Percentiles rank a stretch among this genome's conserved stretches.
Conservation (phyloP, 1,140 invertebrate species). For the Nasonia vitripennis region DNA sequence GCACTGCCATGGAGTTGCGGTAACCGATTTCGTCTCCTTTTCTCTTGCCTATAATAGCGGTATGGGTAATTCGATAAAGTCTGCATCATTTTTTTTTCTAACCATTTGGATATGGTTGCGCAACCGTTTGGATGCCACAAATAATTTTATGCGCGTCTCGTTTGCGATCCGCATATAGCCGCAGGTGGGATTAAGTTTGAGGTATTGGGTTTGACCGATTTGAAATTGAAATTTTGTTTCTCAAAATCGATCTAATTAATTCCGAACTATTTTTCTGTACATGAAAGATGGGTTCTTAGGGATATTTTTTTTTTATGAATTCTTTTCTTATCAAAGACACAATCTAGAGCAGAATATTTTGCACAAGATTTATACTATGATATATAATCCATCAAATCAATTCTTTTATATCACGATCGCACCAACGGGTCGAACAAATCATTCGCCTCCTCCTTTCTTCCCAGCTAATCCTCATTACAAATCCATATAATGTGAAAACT, state of each 20-base stretch:
- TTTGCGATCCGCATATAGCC: neutral
- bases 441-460: neutral
- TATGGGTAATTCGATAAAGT: neutral
- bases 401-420: no score
- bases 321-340: neutral
- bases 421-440: no score
- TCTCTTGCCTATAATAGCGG: neutral
- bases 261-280: neutral
- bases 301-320: neutral
- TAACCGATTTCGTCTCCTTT: conserved; percentile 13
- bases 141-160: neutral
- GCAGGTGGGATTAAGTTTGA: neutral
- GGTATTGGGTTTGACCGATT: neutral
- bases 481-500: neutral
- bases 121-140: neutral
- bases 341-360: no score
- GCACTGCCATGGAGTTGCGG: neutral
- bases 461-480: neutral
- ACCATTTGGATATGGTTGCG: neutral
- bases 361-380: no score
- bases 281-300: no score
- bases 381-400: no score
- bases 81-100: neutral
- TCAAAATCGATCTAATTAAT: neutral
- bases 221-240: neutral